A percentile compares a stretch with the other conserved stretches of the same genome.
phyloP scores from a whole-genome alignment of 2,797 vertebrate genomes.

The Clarias laeviceps region DNA sequence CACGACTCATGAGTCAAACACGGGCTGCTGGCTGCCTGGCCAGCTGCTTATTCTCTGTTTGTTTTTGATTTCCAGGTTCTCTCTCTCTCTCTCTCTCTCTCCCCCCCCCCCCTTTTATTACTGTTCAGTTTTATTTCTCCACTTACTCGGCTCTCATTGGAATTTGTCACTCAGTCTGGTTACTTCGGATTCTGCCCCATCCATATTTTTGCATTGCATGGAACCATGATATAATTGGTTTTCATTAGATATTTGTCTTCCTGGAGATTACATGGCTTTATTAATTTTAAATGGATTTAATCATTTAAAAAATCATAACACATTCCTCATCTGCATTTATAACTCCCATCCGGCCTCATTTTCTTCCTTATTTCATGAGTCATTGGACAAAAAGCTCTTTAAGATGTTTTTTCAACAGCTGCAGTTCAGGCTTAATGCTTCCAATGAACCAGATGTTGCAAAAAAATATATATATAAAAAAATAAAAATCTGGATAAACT shows the following conservation, averaged over 20 bases:
- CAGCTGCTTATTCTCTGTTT: conserved; percentile 29
- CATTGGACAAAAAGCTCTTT: conserved; percentile 36
- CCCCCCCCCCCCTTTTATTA: not conserved
- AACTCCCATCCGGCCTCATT: conserved; percentile 27
- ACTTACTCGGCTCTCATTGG: conserved; percentile 3
- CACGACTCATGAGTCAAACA: conserved; percentile 43
- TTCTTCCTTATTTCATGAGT: conserved; percentile 48
- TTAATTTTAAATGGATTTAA: conserved; percentile 3
- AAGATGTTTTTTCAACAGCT: conserved; percentile 36
- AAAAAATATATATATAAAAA: no score
- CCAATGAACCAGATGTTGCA: conserved; percentile 24
- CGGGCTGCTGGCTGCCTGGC: conserved; percentile 37
- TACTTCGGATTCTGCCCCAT: not conserved
- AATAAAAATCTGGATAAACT: conserved; percentile 16
- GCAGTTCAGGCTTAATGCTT: conserved; percentile 25
- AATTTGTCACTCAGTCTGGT: conserved; percentile 14
- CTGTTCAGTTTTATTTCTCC: conserved; percentile 13
- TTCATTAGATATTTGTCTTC: conserved; percentile 6
- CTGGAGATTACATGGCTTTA: not conserved
- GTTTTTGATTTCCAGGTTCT: conserved; percentile 31
- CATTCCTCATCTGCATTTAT: conserved; percentile 28
- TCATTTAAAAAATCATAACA: not conserved
- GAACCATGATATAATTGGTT: not conserved
- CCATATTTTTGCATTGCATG: not conserved
- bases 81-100: conserved; percentile 14